Percentiles rank a stretch among this genome's conserved stretches.
Conservation (phyloP, 2,797 vertebrate species). For the Staurois parvus region DNA sequence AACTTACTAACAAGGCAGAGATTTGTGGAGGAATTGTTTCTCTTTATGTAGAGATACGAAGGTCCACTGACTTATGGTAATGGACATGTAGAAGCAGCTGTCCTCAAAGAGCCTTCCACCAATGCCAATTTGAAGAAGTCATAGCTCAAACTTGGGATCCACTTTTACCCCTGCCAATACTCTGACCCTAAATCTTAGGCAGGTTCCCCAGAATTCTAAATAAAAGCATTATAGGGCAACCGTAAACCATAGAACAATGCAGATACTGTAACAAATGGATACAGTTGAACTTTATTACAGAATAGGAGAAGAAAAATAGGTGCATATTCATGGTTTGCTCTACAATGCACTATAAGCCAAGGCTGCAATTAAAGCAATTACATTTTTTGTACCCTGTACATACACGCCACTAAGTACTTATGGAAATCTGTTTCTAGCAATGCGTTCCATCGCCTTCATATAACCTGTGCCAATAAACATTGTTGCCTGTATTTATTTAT, state of each 20-base stretch:
- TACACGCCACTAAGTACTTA: background rate
- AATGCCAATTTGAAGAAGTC: background rate
- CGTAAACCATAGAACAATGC: background rate
- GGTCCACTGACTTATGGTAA: too few relatives aligned
- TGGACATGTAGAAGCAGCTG: too few relatives aligned
- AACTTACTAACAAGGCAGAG: too few relatives aligned
- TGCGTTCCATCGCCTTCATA: slow-evolving; percentile 13
- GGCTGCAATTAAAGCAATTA: slow-evolving; percentile 26
- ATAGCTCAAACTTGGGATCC: background rate
- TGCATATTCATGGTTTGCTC: background rate
- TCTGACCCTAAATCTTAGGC: background rate
- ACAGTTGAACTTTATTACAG: background rate
- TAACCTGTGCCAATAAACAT: slow-evolving; percentile 26
- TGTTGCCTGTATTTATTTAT: slow-evolving; percentile 40
- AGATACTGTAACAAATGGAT: background rate
- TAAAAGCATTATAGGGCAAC: background rate
- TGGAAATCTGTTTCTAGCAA: slow-evolving; percentile 18
- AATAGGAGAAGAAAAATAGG: too few relatives aligned
- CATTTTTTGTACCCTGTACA: slow-evolving; percentile 15
- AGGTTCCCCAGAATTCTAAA: background rate
- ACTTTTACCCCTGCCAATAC: background rate
- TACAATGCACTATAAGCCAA: background rate
- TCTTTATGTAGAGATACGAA: too few relatives aligned
- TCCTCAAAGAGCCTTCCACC: too few relatives aligned
- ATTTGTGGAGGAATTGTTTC: too few relatives aligned